These are phyloP conservation scores for Lasaia peninsularis DNA, from an alignment of 1,140 invertebrate genomes.

Conservation along the genomic window DNA sequence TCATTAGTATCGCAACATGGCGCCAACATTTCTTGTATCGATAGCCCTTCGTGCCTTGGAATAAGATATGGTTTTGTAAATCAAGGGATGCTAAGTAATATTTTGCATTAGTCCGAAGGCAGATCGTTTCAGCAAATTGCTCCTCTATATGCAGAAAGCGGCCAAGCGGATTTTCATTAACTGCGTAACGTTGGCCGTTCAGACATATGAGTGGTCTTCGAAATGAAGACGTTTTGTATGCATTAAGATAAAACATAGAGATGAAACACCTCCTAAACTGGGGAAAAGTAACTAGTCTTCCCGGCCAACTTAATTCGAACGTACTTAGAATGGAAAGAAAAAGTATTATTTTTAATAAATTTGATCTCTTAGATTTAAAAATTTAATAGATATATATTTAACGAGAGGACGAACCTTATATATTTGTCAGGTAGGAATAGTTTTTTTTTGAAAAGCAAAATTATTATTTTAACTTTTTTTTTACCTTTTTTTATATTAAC, in stretches of 20 bases:
- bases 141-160: conserved; percentile 70
- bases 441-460: too few species aligned
- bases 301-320: background rate
- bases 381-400: too few species aligned
- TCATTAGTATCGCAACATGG: conserved; percentile 48
- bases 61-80: conserved; percentile 26
- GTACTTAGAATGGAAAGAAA: too few species aligned
- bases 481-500: too few species aligned
- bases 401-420: too few species aligned
- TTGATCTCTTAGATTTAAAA: too few species aligned
- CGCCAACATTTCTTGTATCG: conserved; percentile 19
- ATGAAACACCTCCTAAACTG: too few species aligned
- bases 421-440: too few species aligned
- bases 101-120: conserved; percentile 60
- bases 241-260: conserved; percentile 3
- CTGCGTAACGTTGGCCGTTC: conserved; percentile 40
- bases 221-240: conserved; percentile 6
- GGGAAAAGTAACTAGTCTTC: too few species aligned
- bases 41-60: conserved; percentile 21
- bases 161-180: conserved; percentile 67
- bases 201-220: conserved; percentile 37
- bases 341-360: too few species aligned
- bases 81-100: conserved; percentile 31
- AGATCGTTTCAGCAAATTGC: conserved; percentile 61
- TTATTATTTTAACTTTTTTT: too few species aligned